Percentiles rank a stretch among this genome's conserved stretches.
Evolutionary conservation across 2,888 invertebrate genomes (phyloP).

Genomic region (Clunio marinus): DNA sequence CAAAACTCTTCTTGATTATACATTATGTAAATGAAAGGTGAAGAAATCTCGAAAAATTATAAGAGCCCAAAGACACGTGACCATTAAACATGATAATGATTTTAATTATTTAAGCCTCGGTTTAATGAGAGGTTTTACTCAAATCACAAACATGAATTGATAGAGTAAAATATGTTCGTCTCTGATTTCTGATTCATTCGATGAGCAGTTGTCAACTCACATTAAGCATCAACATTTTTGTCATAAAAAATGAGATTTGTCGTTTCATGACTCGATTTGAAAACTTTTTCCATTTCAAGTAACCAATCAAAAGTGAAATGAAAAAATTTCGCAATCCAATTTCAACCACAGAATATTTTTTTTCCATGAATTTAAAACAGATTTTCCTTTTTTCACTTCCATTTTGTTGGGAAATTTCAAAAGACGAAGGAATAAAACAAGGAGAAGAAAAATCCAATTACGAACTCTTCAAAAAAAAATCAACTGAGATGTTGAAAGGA

Average conservation of each 20-base stretch:
- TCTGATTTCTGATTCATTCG: too few species aligned
- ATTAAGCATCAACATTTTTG: too few species aligned
- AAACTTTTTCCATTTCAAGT: slow-evolving; percentile 3
- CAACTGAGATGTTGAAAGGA: not conserved
- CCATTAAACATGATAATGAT: too few species aligned
- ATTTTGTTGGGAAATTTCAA: not conserved
- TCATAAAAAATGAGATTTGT: too few species aligned
- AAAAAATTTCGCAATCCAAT: slow-evolving; percentile 18
- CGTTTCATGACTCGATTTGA: not conserved
- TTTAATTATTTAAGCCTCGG: too few species aligned
- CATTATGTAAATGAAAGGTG: too few species aligned
- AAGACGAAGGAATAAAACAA: too few species aligned
- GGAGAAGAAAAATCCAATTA: slow-evolving; percentile 17
- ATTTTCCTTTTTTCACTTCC: not conserved
- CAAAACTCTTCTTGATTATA: slow-evolving; percentile 2
- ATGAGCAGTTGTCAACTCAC: too few species aligned
- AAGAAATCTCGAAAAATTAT: not conserved
- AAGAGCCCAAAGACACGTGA: not conserved
- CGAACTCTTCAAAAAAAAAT: not conserved
- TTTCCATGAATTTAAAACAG: slow-evolving; percentile 19
- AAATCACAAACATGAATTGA: not conserved
- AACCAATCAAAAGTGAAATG: not conserved
- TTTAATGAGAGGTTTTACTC: too few species aligned
- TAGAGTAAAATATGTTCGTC: too few species aligned
- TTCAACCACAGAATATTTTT: not conserved